These are phyloP conservation scores for Acanthurus leucopareius DNA, from an alignment of 2,797 vertebrate genomes.

Conservation along the genomic window DNA sequence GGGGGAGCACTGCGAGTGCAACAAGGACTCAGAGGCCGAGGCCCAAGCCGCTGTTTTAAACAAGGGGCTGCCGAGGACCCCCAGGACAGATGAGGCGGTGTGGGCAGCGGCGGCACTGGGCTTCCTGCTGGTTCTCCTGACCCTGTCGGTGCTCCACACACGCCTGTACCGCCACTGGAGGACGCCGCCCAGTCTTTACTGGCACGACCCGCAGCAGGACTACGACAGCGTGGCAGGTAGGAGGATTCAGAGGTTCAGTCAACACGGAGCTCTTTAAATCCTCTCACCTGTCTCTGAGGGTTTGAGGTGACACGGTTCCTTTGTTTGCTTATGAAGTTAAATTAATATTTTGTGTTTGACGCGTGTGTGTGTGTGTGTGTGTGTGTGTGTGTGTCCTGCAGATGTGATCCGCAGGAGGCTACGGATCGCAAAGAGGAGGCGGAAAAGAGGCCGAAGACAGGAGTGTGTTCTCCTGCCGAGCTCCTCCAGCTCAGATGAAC, in stretches of 20 bases:
- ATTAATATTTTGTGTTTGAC: background rate
- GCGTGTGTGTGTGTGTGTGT: constrained; percentile 28
- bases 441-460: constrained; percentile 79
- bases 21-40: background rate
- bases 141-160: constrained; percentile 90
- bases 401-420: constrained; percentile 87
- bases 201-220: constrained; percentile 84
- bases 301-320: no score
- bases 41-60: background rate
- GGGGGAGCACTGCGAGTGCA: constrained; percentile 55
- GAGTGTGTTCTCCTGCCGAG: constrained; percentile 81
- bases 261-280: background rate
- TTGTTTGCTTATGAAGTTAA: background rate
- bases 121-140: constrained; percentile 90
- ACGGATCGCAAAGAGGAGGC: constrained; percentile 76
- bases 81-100: constrained; percentile 88
- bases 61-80: constrained; percentile 69
- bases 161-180: constrained; percentile 91
- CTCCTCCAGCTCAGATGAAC: constrained; percentile 80
- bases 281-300: background rate
- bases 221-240: constrained; percentile 91
- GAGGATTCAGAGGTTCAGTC: constrained; percentile 1
- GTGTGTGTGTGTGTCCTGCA: constrained; percentile 61
- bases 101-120: constrained; percentile 92
- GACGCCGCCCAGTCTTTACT: constrained; percentile 89